These are phyloP conservation scores for Tachina fera DNA, from an alignment of 2,888 invertebrate genomes.

Conservation along the genomic window DNA sequence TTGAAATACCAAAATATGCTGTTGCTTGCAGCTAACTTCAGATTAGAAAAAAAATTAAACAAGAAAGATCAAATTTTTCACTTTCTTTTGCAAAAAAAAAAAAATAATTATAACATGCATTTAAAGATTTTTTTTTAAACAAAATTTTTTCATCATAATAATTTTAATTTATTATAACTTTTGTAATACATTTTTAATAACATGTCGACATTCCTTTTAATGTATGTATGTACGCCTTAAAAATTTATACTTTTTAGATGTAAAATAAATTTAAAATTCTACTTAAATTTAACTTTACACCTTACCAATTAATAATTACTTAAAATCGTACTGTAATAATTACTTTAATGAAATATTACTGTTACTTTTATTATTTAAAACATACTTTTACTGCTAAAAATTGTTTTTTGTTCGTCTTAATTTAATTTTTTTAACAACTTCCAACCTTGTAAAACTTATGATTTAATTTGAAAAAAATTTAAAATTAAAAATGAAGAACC, in stretches of 20 bases:
- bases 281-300: conserved; percentile 19
- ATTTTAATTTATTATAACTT: no score
- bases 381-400: conserved; percentile 66
- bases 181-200: no score
- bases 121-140: no score
- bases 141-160: no score
- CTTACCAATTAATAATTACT: background rate
- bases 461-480: conserved; percentile 43
- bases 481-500: conserved; percentile 48
- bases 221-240: conserved; percentile 58
- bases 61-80: no score
- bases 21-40: no score
- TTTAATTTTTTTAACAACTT: conserved; percentile 50
- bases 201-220: conserved; percentile 39
- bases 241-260: background rate
- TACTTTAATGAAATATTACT: conserved; percentile 21
- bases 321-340: conserved; percentile 19
- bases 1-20: no score
- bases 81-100: no score
- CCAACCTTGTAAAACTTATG: conserved; percentile 54
- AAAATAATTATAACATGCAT: no score
- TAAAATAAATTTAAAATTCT: conserved; percentile 23
- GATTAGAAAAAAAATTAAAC: no score
- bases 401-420: conserved; percentile 27
- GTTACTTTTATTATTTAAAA: conserved; percentile 48